These are phyloP conservation scores for Drosophila cognata DNA, from an alignment of 2,888 invertebrate species.

Conservation along the genomic window DNA sequence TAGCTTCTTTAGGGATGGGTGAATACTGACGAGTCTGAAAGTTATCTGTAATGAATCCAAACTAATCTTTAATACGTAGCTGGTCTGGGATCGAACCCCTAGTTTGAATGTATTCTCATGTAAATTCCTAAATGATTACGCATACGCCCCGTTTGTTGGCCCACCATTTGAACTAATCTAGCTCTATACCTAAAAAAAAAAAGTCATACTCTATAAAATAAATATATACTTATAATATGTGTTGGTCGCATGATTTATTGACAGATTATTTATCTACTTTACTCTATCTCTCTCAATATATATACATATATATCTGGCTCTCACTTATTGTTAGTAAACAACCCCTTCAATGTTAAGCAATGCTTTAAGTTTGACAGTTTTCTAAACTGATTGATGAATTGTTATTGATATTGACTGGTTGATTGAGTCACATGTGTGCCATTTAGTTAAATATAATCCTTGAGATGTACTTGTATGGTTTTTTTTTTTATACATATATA, in stretches of 20 bases:
- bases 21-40: conserved; percentile 10
- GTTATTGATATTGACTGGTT: conserved; percentile 52
- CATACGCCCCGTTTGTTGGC: conserved; percentile 47
- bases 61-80: conserved; percentile 16
- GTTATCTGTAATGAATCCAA: conserved; percentile 12
- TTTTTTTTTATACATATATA: conserved; percentile 34
- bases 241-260: conserved; percentile 63
- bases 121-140: conserved; percentile 37
- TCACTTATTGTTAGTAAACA: conserved; percentile 47
- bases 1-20: conserved; percentile 7
- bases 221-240: conserved; percentile 37
- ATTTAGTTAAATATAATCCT: conserved; percentile 49
- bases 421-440: conserved; percentile 55
- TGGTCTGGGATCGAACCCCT: conserved; percentile 13
- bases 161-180: conserved; percentile 32
- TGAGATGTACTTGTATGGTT: conserved; percentile 52
- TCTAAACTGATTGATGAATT: conserved; percentile 50
- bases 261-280: conserved; percentile 57
- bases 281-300: conserved; percentile 35
- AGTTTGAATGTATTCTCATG: conserved; percentile 27
- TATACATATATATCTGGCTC: conserved; percentile 39
- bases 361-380: conserved; percentile 51
- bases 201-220: conserved; percentile 13
- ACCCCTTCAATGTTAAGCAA: conserved; percentile 35
- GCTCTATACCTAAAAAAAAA: conserved; percentile 17